Base-by-base conservation (phyloP, 2,113 vertebrate species). In the Dinomys branickii region DNA sequence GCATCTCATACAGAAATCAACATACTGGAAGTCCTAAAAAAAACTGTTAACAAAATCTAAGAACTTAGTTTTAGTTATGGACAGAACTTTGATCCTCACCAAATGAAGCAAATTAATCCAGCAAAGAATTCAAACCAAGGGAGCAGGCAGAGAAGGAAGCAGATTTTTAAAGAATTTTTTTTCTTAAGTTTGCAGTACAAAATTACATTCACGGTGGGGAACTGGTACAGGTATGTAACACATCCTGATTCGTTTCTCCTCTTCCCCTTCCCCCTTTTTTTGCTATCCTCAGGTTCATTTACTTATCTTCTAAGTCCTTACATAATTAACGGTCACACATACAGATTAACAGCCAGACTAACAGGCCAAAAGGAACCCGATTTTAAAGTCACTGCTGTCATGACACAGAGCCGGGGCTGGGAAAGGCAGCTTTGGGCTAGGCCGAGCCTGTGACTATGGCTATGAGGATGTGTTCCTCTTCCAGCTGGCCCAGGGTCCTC, bases 391-490 rank as follows among this genome's bases (percentile, higher is more conserved):
- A 98, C 97, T 85, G 98, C 98, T 92, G 97, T 93, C 98, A 96
- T 96, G 63, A 78, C 44, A 50, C 44, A 78, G 44, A 30, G 13
- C 6, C 6, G 44, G 44, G 17, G 41, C 75, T 50, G 75, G 73
- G 16, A 78, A 16, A 16, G 44, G 44, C 75, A 78, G 75, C 13
- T 97, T n/a, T 71, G 97, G 97, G 98, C 99, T 99, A 99, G 97
- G 99, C 99, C 87, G 99, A 98, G 98, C 99, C 99, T 95, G 98
- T 99, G 77, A 99, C 99, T 83, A 99, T 99, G 82, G 99, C 99
- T 77, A 99, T 98, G 54, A 99, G 99, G 99, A 99, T 99, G 98
- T 99, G 99, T 94, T 99, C 99, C 97, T 99, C 99, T 61, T 99
- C 99, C 93, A 99, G 98, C 97, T 99, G 99, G 81, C 99, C 99